A percentile compares a stretch with the other conserved stretches of the same genome.
Evolutionary conservation across 2,797 vertebrate genomes (phyloP).

Genomic region (Ceyx erithaca): DNA sequence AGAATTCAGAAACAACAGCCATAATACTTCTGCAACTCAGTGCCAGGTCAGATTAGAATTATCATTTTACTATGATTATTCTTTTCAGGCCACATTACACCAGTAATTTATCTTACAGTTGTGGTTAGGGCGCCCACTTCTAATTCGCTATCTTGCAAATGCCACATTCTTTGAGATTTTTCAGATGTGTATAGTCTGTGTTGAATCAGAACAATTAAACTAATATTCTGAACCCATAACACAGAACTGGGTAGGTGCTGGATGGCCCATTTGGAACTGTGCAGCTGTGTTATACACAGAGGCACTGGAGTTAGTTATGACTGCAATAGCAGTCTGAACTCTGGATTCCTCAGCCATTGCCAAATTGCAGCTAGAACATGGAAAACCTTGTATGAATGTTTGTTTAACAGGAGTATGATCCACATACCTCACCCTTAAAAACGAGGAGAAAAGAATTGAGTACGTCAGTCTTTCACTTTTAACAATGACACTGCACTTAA

Average conservation of each 20-base stretch:
- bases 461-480: neutral
- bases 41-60: conserved; percentile 11
- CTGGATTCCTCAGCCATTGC: conserved; percentile 19
- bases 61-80: neutral
- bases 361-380: conserved; percentile 2
- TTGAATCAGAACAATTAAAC: neutral
- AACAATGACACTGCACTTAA: neutral
- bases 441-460: neutral
- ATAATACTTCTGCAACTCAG: neutral
- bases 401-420: neutral
- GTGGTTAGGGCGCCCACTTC: neutral
- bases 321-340: neutral
- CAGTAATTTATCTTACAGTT: neutral
- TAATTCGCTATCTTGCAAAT: neutral
- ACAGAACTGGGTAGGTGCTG: neutral
- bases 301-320: neutral
- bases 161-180: neutral
- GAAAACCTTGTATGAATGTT: conserved; percentile 1
- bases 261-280: neutral
- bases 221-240: neutral
- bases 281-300: neutral
- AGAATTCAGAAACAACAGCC: neutral
- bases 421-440: neutral
- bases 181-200: neutral
- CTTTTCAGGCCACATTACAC: neutral